Evolutionary conservation across 2,888 invertebrate species (phyloP).

Genomic region (Protodeltote pygarga): DNA sequence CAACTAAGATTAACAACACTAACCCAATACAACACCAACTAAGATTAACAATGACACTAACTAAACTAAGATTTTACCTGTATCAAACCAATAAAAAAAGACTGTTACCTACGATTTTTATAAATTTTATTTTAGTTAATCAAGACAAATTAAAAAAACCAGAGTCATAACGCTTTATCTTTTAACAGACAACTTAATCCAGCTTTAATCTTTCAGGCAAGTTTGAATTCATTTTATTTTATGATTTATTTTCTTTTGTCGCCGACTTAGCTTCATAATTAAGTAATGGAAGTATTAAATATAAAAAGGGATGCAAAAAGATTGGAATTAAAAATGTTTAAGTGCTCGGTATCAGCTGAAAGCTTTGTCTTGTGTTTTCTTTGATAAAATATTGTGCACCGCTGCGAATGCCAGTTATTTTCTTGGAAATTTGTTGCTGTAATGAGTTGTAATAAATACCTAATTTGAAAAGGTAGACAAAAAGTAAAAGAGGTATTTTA

Average conservation of each 20-base stretch:
- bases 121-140: not conserved
- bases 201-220: conserved; percentile 3
- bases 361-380: conserved; percentile 1
- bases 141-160: not conserved
- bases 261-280: conserved; percentile 13
- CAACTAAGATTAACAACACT: too few species aligned
- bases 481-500: too few species aligned
- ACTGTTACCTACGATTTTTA: not conserved
- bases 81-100: not conserved
- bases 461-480: too few species aligned
- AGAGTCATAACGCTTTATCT: not conserved
- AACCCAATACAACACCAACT: too few species aligned
- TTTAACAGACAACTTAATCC: conserved; percentile 16
- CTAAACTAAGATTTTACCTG: too few species aligned
- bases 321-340: conserved; percentile 2
- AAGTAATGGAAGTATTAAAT: conserved; percentile 15
- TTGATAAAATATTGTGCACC: too few species aligned
- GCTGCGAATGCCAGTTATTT: too few species aligned
- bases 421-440: too few species aligned
- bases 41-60: too few species aligned
- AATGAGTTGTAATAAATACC: too few species aligned
- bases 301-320: conserved; percentile 9
- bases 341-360: not conserved
- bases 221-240: conserved; percentile 10
- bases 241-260: conserved; percentile 16